Base-by-base conservation (phyloP, 2,797 vertebrate species). In the Synaphobranchus kaupii region DNA sequence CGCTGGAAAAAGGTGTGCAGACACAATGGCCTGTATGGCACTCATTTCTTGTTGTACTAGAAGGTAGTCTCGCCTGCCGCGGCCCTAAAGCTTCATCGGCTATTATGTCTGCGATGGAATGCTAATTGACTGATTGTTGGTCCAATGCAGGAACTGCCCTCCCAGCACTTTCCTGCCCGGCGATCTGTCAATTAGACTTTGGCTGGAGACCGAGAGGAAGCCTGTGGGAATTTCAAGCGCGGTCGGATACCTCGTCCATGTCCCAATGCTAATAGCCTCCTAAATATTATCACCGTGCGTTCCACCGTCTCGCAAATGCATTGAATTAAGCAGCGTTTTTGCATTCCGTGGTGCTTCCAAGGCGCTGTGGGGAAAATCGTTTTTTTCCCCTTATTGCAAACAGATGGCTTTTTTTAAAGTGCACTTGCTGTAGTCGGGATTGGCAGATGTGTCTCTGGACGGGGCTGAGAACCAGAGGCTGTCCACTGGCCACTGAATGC, bases 121-220 rank as follows among this genome's bases (percentile, higher is more conserved):
- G 84, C 89, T 89, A 89, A 92, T 89, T 89, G 90, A 89, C 86
- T 60, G 83, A 84, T 90, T 66, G 84, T 47, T 28, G 22, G 39
- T 68, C 87, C 47, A 84, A 58, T 71, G 66, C 48, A 78, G 39
- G 93, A 93, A 91, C 78, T 91, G 91, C 89, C 6, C 58, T 86
- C 73, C 2, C 89, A 93, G 90, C 92, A 92, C 73, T 90, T 93
- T 89, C 63, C 78, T 88, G 88, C 71, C 83, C 71, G 34, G 48
- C 56, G 68, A 84, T 73, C 87, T 86, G 85, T 90, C 87, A 85
- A 78, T 88, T 48, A 89, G 82, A 88, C 15, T 60, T 58, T 86
- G 85, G 68, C 84, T 47, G 56, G 86, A 63, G 73, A 86, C 28
- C 17, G 39, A 50, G 78, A 48, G n/a, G 28, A 58, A 10, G 84